Conservation (phyloP, 2,113 vertebrate species). For the Prunella himalayana region DNA sequence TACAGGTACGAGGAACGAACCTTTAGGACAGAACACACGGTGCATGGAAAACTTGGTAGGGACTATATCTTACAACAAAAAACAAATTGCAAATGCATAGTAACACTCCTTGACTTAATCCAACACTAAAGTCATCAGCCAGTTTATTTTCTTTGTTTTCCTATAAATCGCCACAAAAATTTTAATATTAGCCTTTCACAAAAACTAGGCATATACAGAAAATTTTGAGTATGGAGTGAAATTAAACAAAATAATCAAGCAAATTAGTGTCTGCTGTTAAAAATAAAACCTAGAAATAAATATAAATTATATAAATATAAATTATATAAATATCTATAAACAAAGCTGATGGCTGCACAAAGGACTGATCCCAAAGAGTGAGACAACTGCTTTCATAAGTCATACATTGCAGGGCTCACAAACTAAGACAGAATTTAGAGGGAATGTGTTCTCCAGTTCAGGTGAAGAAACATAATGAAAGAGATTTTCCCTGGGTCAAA, state of each 20-base stretch:
- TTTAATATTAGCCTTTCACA: not conserved
- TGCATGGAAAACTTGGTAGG: not conserved
- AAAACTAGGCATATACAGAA: not conserved
- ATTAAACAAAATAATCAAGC: not conserved
- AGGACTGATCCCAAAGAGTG: not conserved
- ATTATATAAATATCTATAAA: not conserved
- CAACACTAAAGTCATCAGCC: not conserved
- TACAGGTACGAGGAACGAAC: not conserved
- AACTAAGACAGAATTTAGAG: not conserved
- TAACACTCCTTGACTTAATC: not conserved
- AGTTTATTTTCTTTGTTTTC: not conserved
- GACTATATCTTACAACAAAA: not conserved
- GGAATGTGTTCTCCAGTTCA: not conserved
- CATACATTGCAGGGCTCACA: not conserved
- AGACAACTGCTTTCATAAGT: not conserved
- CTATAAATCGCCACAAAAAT: not conserved
- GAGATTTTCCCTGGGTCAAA: slow-evolving; percentile 6
- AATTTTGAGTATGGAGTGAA: not conserved
- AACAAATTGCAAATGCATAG: not conserved
- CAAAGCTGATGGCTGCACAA: not conserved
- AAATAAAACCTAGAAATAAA: not conserved
- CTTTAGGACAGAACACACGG: not conserved
- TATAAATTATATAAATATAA: not conserved
- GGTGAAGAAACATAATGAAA: not conserved
- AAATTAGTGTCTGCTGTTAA: not conserved